These are phyloP conservation scores for Phortica variegata DNA, from an alignment of 1,140 invertebrate species.

Conservation along the genomic window DNA sequence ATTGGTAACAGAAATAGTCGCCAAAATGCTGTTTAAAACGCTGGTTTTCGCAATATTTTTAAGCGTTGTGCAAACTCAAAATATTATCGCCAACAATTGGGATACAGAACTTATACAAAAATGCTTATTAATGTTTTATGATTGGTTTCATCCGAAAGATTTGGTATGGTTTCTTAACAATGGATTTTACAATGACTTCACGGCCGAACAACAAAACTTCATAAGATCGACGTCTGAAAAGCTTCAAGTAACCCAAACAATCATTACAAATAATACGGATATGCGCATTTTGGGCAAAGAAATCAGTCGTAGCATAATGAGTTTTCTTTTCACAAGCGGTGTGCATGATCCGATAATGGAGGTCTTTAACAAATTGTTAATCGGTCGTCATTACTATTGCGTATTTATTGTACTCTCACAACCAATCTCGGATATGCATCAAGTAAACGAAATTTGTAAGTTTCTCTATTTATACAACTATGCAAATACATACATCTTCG, in stretches of 20 bases:
- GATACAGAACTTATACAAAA: too few species aligned
- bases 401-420: constrained; percentile 25
- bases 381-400: constrained; percentile 31
- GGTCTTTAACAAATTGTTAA: constrained; percentile 26
- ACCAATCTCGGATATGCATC: constrained; percentile 22
- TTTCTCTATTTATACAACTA: constrained; percentile 27
- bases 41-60: too few species aligned
- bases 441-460: constrained; percentile 17
- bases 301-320: constrained; percentile 25
- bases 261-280: constrained; percentile 30
- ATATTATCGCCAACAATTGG: too few species aligned
- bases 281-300: constrained; percentile 26
- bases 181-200: too few species aligned
- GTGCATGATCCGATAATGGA: constrained; percentile 31
- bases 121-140: too few species aligned
- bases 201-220: too few species aligned
- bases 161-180: too few species aligned
- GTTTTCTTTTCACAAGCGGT: constrained; percentile 30
- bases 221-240: too few species aligned
- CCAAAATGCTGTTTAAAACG: too few species aligned
- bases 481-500: constrained; percentile 36
- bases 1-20: too few species aligned
- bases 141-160: too few species aligned
- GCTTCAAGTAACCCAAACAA: constrained; percentile 24
- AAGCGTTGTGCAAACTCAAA: too few species aligned